Evolutionary conservation across 2,888 invertebrate genomes (phyloP), one percentile per base, ranked within the genome.

Genomic region (Torymus auratus): DNA sequence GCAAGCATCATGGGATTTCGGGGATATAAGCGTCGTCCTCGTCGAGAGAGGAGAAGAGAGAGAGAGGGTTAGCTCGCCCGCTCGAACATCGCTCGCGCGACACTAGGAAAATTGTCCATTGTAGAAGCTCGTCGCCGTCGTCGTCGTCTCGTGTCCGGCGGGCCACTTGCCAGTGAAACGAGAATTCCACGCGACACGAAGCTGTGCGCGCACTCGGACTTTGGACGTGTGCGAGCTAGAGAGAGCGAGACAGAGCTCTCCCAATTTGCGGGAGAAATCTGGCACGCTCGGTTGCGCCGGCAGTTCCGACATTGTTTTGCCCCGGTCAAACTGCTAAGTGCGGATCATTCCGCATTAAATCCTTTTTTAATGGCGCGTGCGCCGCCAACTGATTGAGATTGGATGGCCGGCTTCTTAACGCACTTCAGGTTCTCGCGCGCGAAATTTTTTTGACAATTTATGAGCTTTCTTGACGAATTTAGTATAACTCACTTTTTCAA

Each of bases 181-280:
- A 65, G 64, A 65, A 58, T 71, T 71, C 65, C 56, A 12, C 28
- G 56, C 56, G 20, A 53, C 28, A 28, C 68, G 5, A 17, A 52
- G 4, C 71, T 14, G 7, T 52, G 20, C 56, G 10, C n/a, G 20
- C 20, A n/a, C 60, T 60, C 5, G 23, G 17, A 17, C 41, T 15
- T 41, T 14, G 60, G 15, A 61, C 55, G 20, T 50, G 58, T 28
- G 28, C 28, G 28, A 28, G 28, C 0, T 2, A 28, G 28, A 28
- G 28, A 28, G 28, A 28, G 28, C 1, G 3, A 28, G 28, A 28
- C 2, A 28, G 61, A 64, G 78, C 68, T 64, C 55, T 64, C 60
- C 55, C 67, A 76, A 75, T 75, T 80, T 75, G 60, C 70, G 67
- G 23, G 17, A 70, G 70, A 75, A 80, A 75, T 75, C 75, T 76